Evolutionary conservation across 2,888 invertebrate species (phyloP), one percentile per base, ranked within the genome.

Genomic region (Campopleginae sp.): DNA sequence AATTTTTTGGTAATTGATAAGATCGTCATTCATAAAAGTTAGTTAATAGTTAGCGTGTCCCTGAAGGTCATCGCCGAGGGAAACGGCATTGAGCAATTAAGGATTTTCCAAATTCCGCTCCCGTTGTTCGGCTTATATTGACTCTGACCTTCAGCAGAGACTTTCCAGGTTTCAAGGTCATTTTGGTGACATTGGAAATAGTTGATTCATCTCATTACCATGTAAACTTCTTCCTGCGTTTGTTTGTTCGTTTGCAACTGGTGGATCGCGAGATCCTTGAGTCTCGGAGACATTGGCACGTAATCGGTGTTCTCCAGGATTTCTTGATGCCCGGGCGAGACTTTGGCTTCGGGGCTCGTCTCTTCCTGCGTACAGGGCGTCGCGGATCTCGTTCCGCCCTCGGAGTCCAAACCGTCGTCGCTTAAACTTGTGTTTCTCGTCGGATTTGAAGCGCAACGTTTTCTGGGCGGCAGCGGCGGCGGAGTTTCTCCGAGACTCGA

Each of bases 381-480:
- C 8, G 88, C 89, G 19, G 91, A 91, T 80, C 91, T 88, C 6
- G 91, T 91, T 12, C 89, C 90, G 19, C 90, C 91, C 78, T 91
- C 92, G 1, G 92, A 92, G 83, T 91, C 91, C 31, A 92, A 82
- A 31, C 90, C 91, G 68, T 91, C 91, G 79, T 91, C 92, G 82
- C 91, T 91, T 17, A 80, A 90, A 90, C 91, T 91, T 75, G 84
- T 90, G 76, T 90, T 90, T 58, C 89, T 88, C 61, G 88, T 89
- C 0, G 90, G 90, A 23, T 87, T 89, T 1, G 92, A 90, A 3
- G 88, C 91, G 75, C 91, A 91, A 51, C 91, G 90, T 78, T 90
- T 90, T 83, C 95, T 90, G 3, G 95, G 95, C 4, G 95, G 95
- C 86, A 95, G 89, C 5, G 95, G 94, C 0, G 94, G 95, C 2